A percentile compares a stretch with the other conserved stretches of the same genome.
Evolutionary conservation across 2,888 invertebrate species (phyloP).

Genomic region (Sabatieria punctata): DNA sequence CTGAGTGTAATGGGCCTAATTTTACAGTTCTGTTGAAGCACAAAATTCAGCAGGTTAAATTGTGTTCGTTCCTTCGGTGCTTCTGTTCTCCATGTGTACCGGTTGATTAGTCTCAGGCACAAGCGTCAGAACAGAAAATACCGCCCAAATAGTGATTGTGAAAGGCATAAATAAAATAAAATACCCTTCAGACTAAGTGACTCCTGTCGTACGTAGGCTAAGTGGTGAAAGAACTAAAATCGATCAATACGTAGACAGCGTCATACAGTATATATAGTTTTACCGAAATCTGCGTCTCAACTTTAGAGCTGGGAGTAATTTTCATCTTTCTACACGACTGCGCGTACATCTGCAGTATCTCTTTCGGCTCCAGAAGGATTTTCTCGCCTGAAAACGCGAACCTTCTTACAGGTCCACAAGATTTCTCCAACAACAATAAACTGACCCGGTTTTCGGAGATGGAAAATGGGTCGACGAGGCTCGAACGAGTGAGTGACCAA

Average conservation of each 20-base stretch:
- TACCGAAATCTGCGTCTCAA: conserved; percentile 16
- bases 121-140: too few relatives aligned
- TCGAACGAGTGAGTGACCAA: conserved; percentile 64
- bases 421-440: not conserved
- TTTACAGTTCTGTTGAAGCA: too few relatives aligned
- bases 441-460: not conserved
- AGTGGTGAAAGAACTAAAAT: conserved; percentile 16
- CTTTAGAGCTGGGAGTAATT: conserved; percentile 31
- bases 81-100: too few relatives aligned
- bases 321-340: conserved; percentile 22
- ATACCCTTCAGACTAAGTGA: conserved; percentile 11
- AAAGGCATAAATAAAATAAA: too few relatives aligned
- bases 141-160: too few relatives aligned
- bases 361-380: too few relatives aligned
- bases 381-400: conserved; percentile 8
- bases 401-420: not conserved
- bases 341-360: conserved; percentile 51
- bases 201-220: conserved; percentile 16
- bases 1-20: too few relatives aligned
- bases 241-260: not conserved
- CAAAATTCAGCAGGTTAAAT: too few relatives aligned
- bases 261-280: not conserved
- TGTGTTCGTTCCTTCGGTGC: too few relatives aligned
- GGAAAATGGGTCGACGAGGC: conserved; percentile 34
- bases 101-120: too few relatives aligned